phyloP scores from a whole-genome alignment of 92 coral and sea anemone genomes.

The Siderastrea radians region DNA sequence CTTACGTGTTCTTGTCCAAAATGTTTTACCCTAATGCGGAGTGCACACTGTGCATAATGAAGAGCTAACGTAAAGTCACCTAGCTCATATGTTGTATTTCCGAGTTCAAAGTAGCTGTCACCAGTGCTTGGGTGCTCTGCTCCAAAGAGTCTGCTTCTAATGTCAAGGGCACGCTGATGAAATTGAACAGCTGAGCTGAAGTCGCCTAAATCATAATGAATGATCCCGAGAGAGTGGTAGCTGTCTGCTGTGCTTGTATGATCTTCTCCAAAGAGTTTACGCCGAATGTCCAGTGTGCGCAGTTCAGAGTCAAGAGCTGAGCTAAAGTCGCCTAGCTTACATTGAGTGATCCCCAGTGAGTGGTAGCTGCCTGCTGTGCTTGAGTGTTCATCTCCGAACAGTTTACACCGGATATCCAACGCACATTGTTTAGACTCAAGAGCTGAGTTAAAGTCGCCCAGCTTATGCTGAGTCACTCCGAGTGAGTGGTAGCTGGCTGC shows the following conservation, averaged over 20 bases:
- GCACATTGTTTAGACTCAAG: not conserved
- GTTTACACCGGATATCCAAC: not conserved
- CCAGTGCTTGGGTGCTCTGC: too few species aligned
- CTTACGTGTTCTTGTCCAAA: too few species aligned
- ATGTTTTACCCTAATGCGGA: too few species aligned
- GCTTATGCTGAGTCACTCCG: constrained; percentile 2
- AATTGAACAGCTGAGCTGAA: too few species aligned
- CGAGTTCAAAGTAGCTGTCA: too few species aligned
- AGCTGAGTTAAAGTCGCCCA: not conserved
- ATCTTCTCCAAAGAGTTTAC: constrained; percentile 1
- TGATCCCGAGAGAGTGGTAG: not conserved
- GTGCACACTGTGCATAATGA: too few species aligned
- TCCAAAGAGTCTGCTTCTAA: too few species aligned
- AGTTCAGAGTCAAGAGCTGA: not conserved
- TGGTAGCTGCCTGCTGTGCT: constrained; percentile 6
- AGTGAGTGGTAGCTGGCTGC: not conserved
- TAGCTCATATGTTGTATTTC: too few species aligned
- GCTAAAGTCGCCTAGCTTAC: not conserved
- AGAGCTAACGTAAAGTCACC: too few species aligned
- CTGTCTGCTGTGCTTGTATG: constrained; percentile 24
- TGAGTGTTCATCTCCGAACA: constrained; percentile 8
- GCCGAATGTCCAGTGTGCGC: too few species aligned
- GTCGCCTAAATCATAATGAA: not conserved
- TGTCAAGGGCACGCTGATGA: too few species aligned
- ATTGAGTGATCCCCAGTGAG: constrained; percentile 9